phyloP scores from a whole-genome alignment of 1,140 invertebrate species.

The Apis mellifera region DNA sequence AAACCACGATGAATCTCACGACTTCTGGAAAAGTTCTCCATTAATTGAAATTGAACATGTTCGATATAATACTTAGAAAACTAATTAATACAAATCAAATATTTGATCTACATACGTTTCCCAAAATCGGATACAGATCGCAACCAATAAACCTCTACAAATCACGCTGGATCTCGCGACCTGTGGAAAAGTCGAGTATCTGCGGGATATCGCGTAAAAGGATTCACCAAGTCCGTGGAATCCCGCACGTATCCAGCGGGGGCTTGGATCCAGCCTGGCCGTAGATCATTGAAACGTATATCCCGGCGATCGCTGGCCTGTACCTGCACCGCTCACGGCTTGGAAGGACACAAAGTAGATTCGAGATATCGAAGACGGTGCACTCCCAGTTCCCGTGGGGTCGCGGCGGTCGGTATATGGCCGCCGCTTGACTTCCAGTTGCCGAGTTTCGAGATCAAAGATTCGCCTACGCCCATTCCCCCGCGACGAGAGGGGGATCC shows the following conservation, averaged over 20 bases:
- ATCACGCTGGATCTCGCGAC: background rate
- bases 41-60: no score
- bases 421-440: slow-evolving; percentile 67
- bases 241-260: slow-evolving; percentile 40
- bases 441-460: slow-evolving; percentile 71
- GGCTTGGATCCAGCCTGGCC: slow-evolving; percentile 41
- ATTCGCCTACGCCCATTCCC: slow-evolving; percentile 76
- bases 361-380: slow-evolving; percentile 70
- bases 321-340: slow-evolving; percentile 58
- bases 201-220: slow-evolving; percentile 18
- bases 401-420: slow-evolving; percentile 62
- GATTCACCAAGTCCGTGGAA: slow-evolving; percentile 47
- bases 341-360: slow-evolving; percentile 78
- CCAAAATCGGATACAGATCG: background rate
- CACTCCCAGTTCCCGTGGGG: slow-evolving; percentile 75
- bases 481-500: slow-evolving; percentile 36
- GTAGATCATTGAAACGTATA: slow-evolving; percentile 73
- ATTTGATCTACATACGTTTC: no score
- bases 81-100: no score
- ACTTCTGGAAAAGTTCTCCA: no score
- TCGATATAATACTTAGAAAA: no score
- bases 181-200: slow-evolving; percentile 8
- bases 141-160: background rate
- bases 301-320: slow-evolving; percentile 62
- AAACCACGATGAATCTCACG: no score